A percentile compares a stretch with the other conserved stretches of the same genome.
Evolutionary conservation across 2,113 vertebrate genomes (phyloP).

Genomic region (Larimichthys crocea): DNA sequence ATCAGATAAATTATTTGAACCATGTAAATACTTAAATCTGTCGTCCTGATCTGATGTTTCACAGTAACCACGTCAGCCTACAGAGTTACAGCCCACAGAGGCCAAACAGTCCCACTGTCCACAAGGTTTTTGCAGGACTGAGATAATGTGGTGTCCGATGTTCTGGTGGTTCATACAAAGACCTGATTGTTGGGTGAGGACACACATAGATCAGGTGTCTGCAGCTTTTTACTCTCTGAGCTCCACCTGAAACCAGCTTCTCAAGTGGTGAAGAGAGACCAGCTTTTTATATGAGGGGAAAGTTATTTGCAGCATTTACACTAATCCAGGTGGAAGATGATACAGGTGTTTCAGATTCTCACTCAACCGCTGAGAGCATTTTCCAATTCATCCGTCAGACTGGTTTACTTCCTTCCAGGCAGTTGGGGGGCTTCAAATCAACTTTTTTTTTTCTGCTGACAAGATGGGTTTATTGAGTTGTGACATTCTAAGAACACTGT

Average conservation of each 20-base stretch:
- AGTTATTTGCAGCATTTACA: conserved; percentile 44
- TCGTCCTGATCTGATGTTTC: neutral
- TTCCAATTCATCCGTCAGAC: neutral
- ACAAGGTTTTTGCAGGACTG: neutral
- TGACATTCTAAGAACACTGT: neutral
- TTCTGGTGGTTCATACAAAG: conserved; percentile 36
- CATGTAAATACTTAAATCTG: conserved; percentile 6
- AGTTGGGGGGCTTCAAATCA: neutral
- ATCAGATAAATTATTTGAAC: conserved; percentile 6
- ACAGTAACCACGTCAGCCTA: neutral
- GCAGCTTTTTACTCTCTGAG: neutral
- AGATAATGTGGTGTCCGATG: neutral
- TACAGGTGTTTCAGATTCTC: conserved; percentile 3
- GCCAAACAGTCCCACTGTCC: neutral
- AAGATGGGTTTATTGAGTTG: neutral
- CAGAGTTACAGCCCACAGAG: neutral
- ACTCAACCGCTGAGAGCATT: neutral
- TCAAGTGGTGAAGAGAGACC: neutral
- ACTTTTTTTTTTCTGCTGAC: neutral
- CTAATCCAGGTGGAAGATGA: conserved; percentile 34
- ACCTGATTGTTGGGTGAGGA: conserved; percentile 24
- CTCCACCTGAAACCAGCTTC: conserved; percentile 9
- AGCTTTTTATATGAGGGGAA: neutral
- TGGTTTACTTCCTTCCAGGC: neutral
- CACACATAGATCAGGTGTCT: conserved; percentile 55